Percentiles rank a stretch among this genome's conserved stretches.
Evolutionary conservation across 2,888 invertebrate species (phyloP).

Genomic region (Empis stercorea): DNA sequence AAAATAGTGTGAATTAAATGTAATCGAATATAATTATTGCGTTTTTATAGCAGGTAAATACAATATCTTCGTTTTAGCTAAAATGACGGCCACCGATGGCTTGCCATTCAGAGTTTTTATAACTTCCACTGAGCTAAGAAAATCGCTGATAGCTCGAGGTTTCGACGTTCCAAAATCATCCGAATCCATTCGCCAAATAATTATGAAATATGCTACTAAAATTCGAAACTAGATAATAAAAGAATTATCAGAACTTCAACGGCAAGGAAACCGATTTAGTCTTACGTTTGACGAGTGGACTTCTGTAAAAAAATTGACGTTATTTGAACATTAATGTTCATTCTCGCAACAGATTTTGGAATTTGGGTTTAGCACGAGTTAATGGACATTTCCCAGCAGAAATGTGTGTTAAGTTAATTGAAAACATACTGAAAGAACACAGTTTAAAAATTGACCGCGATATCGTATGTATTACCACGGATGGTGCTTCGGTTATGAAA

Average conservation of each 20-base stretch:
- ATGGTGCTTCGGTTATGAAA: not conserved
- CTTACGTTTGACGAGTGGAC: slow-evolving; percentile 5
- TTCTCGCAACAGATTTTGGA: not conserved
- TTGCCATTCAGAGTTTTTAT: not conserved
- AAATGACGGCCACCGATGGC: slow-evolving; percentile 3
- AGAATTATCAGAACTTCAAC: not conserved
- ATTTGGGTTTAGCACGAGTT: not conserved
- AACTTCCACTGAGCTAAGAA: not conserved
- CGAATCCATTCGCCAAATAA: not conserved
- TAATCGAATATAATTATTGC: too few relatives aligned
- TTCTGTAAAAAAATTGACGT: not conserved
- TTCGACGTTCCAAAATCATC: not conserved
- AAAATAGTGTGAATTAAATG: too few relatives aligned
- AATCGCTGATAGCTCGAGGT: not conserved
- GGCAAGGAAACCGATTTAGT: not conserved
- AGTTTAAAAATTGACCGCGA: not conserved
- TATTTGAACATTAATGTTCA: slow-evolving; percentile 3
- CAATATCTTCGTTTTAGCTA: too few relatives aligned
- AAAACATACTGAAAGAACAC: not conserved
- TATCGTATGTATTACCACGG: not conserved
- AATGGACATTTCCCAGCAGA: not conserved
- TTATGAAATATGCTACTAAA: not conserved
- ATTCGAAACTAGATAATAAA: not conserved
- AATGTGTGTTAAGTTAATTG: not conserved
- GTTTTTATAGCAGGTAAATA: too few relatives aligned